phyloP scores from a whole-genome alignment of 2,797 vertebrate species.

The Poecilia velifera region DNA sequence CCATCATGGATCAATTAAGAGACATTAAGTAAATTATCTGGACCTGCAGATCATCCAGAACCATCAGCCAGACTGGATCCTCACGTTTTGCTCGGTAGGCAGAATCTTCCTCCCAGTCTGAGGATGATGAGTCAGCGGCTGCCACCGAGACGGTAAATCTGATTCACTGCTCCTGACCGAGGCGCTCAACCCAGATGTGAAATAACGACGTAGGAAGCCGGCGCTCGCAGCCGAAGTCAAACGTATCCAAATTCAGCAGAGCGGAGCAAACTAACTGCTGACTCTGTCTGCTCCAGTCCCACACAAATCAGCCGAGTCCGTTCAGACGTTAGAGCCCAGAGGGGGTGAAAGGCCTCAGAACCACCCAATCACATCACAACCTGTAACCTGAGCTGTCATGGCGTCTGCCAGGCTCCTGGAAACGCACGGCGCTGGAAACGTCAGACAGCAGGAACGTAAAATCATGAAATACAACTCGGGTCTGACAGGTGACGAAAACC shows the following conservation, averaged over 20 bases:
- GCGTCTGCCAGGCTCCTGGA: background rate
- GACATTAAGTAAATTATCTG: background rate
- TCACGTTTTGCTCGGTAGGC: background rate
- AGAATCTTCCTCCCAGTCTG: background rate
- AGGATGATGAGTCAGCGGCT: background rate
- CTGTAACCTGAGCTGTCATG: constrained; percentile 3
- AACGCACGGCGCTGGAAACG: background rate
- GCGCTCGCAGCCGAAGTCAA: constrained; percentile 7
- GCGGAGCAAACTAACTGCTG: constrained; percentile 20
- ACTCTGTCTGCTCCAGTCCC: constrained; percentile 10
- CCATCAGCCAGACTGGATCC: background rate
- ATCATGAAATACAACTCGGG: background rate
- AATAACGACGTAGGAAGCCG: background rate
- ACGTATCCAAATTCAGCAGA: background rate
- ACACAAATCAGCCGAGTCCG: constrained; percentile 11
- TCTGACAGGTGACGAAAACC: background rate
- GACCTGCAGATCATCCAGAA: background rate
- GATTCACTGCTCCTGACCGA: background rate
- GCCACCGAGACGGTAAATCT: background rate
- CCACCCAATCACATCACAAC: constrained; percentile 15
- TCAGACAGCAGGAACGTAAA: no score
- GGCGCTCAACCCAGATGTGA: background rate
- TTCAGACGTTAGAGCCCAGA: background rate
- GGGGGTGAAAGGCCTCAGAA: constrained; percentile 3
- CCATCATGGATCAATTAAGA: background rate